These are phyloP conservation scores for Lasioglossum figueresi DNA, from an alignment of 2,888 invertebrate genomes.

Conservation along the genomic window DNA sequence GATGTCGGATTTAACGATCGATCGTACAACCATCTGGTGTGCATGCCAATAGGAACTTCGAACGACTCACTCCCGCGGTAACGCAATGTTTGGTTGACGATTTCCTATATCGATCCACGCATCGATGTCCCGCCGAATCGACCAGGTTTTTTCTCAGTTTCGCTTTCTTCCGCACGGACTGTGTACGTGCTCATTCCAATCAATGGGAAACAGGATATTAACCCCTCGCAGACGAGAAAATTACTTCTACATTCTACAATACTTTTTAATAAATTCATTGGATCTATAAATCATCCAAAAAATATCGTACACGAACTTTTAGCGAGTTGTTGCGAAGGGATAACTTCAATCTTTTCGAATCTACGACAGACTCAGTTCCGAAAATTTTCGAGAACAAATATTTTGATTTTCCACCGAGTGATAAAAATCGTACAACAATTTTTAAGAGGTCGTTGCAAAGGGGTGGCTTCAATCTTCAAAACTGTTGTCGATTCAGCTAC, in stretches of 20 bases:
- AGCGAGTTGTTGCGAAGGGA: neutral
- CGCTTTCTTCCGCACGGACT: too few relatives aligned
- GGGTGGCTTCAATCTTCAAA: too few relatives aligned
- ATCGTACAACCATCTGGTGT: conserved; percentile 38
- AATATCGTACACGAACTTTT: neutral
- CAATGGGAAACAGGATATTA: neutral
- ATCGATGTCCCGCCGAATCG: neutral
- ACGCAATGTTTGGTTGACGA: conserved; percentile 22
- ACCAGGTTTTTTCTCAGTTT: neutral
- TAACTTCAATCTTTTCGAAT: neutral
- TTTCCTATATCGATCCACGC: neutral
- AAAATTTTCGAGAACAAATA: neutral
- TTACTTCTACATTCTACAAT: neutral
- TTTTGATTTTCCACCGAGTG: too few relatives aligned
- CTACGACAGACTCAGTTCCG: neutral
- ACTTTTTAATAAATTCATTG: neutral
- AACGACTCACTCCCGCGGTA: conserved; percentile 29
- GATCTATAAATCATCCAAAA: neutral
- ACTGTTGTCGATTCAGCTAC: too few relatives aligned
- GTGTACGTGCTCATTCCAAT: neutral
- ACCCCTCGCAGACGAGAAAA: neutral
- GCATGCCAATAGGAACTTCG: conserved; percentile 48
- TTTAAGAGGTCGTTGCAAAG: too few relatives aligned
- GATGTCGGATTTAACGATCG: conserved; percentile 52
- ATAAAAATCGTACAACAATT: too few relatives aligned